Conservation (phyloP, 2,797 vertebrate genomes). For the Leptoclinus maculatus region DNA sequence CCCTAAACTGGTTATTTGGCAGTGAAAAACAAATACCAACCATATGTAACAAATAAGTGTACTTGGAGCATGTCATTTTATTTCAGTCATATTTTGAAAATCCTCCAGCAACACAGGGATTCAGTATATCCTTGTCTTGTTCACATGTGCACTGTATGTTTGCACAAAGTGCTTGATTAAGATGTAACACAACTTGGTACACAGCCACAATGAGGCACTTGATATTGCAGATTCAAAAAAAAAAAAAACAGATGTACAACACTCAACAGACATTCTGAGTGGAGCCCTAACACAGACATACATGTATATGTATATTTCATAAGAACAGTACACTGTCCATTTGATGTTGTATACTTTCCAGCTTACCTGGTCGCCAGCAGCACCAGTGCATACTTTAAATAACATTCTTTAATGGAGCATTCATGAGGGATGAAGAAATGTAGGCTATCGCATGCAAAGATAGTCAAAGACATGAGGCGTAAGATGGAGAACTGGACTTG, state of each 20-base stretch:
- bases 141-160: slow-evolving; percentile 42
- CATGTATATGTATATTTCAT: slow-evolving; percentile 63
- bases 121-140: slow-evolving; percentile 65
- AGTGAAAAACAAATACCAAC: slow-evolving; percentile 40
- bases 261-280: slow-evolving; percentile 61
- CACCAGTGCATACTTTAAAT: slow-evolving; percentile 65
- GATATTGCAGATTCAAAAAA: slow-evolving; percentile 68
- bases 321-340: slow-evolving; percentile 64
- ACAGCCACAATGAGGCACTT: slow-evolving; percentile 75
- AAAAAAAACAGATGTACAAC: slow-evolving; percentile 68
- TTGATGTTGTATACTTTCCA: slow-evolving; percentile 70
- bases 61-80: slow-evolving; percentile 81
- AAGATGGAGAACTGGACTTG: slow-evolving; percentile 53
- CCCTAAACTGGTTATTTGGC: neutral
- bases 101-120: slow-evolving; percentile 72
- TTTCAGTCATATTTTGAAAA: slow-evolving; percentile 83
- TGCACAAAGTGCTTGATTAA: slow-evolving; percentile 66
- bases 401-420: slow-evolving; percentile 63
- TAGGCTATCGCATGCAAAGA: slow-evolving; percentile 70
- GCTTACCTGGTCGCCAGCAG: slow-evolving; percentile 68
- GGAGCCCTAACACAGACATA: slow-evolving; percentile 43
- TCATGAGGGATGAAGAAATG: slow-evolving; percentile 51
- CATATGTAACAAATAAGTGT: slow-evolving; percentile 51
- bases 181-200: slow-evolving; percentile 62
- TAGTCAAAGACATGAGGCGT: slow-evolving; percentile 54